These are phyloP conservation scores for Oreotrochilus melanogaster DNA, from an alignment of 2,113 vertebrate genomes.

Conservation along the genomic window DNA sequence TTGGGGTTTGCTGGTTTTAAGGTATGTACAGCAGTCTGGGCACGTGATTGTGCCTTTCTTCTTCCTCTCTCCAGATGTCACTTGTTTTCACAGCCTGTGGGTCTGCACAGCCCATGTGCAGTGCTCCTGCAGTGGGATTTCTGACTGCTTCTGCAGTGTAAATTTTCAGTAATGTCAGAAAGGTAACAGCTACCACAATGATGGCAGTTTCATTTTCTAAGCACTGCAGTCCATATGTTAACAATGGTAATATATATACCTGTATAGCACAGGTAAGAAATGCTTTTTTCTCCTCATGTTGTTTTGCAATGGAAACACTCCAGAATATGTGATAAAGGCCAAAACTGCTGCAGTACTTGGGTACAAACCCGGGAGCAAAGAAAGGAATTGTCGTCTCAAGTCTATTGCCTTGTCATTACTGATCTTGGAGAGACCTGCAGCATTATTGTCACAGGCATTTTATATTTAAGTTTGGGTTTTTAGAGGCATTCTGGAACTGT, in stretches of 20 bases:
- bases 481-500: conserved; percentile 49
- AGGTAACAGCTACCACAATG: not conserved
- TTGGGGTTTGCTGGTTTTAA: not conserved
- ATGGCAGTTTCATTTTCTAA: not conserved
- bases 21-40: not conserved
- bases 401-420: not conserved
- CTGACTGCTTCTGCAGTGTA: not conserved
- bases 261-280: not conserved
- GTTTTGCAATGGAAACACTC: not conserved
- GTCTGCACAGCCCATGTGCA: not conserved
- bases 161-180: not conserved
- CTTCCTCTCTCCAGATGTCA: not conserved
- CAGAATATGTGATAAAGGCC: not conserved
- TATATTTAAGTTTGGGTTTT: conserved; percentile 59
- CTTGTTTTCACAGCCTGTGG: not conserved
- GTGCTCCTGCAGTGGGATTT: not conserved
- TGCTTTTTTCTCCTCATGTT: not conserved
- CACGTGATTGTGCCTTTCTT: not conserved
- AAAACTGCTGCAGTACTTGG: not conserved
- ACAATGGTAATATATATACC: no score
- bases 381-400: not conserved
- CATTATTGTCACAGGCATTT: conserved; percentile 35
- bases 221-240: conserved; percentile 29
- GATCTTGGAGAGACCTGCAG: conserved; percentile 1
- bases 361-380: not conserved